phyloP scores from a whole-genome alignment of 2,888 invertebrate genomes.

The Cyclophora albipunctata region DNA sequence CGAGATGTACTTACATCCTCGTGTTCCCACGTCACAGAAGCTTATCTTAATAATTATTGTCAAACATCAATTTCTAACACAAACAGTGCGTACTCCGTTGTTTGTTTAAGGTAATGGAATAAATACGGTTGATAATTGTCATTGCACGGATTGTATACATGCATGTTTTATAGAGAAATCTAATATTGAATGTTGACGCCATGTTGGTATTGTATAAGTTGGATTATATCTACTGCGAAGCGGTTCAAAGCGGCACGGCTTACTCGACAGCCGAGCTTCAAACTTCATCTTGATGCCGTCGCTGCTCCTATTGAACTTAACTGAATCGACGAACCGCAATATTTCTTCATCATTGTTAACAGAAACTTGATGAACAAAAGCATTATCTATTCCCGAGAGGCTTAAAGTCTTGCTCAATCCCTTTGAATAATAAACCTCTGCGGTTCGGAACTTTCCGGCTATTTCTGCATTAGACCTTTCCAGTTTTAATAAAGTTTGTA shows the following conservation, averaged over 20 bases:
- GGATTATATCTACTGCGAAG: constrained; percentile 34
- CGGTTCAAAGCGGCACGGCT: constrained; percentile 25
- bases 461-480: not conserved
- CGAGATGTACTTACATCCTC: no score
- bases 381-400: no score
- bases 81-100: constrained; percentile 1
- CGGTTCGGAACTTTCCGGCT: not conserved
- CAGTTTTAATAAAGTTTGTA: no score
- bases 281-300: no score
- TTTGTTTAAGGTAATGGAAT: constrained; percentile 6
- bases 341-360: no score
- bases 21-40: constrained; percentile 3
- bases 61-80: not conserved
- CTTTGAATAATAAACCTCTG: not conserved
- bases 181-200: constrained; percentile 23
- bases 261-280: no score
- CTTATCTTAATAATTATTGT: no score
- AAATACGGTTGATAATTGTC: no score
- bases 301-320: no score
- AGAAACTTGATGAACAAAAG: no score
- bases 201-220: constrained; percentile 15
- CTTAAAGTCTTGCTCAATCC: not conserved
- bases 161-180: not conserved
- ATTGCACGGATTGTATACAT: no score
- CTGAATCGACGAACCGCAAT: no score